Percentiles rank a stretch among this genome's conserved stretches.
Conservation (phyloP, 2,888 invertebrate genomes). For the Caenorhabditis wallacei region DNA sequence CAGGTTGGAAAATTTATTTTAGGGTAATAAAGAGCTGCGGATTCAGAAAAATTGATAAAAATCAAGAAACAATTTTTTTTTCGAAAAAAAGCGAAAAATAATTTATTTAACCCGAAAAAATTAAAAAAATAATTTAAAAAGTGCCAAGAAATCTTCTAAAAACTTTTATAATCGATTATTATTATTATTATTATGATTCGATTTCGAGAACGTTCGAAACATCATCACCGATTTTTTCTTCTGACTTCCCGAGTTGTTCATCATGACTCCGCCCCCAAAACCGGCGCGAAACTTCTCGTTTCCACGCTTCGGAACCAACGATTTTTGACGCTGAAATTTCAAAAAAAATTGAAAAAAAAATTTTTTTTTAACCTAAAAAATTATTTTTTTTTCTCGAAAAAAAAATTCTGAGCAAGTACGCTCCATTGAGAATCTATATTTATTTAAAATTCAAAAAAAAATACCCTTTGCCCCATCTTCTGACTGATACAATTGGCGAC, state of each 20-base stretch:
- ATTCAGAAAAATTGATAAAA: too few relatives aligned
- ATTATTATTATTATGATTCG: slow-evolving; percentile 58
- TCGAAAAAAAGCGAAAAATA: background rate
- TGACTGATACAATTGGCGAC: slow-evolving; percentile 73
- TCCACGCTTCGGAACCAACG: slow-evolving; percentile 58
- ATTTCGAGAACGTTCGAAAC: slow-evolving; percentile 72
- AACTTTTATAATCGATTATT: slow-evolving; percentile 48
- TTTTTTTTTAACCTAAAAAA: too few relatives aligned
- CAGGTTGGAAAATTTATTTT: too few relatives aligned
- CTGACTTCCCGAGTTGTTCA: slow-evolving; percentile 63
- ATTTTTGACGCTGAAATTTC: slow-evolving; percentile 58
- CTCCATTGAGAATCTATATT: slow-evolving; percentile 13
- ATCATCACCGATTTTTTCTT: slow-evolving; percentile 74
- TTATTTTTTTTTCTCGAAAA: too few relatives aligned
- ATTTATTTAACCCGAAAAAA: background rate
- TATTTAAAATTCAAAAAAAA: too few relatives aligned
- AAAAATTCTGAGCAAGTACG: too few relatives aligned
- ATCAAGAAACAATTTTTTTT: too few relatives aligned
- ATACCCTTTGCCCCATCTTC: slow-evolving; percentile 64
- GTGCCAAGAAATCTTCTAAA: background rate
- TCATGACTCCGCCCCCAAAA: slow-evolving; percentile 74
- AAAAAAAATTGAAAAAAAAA: background rate
- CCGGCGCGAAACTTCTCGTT: slow-evolving; percentile 72
- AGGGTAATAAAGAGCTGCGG: too few relatives aligned
- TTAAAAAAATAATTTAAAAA: slow-evolving; percentile 1